Base-by-base conservation (phyloP, 2,113 vertebrate genomes). In the Calyptommatus sinebrachiatus region DNA sequence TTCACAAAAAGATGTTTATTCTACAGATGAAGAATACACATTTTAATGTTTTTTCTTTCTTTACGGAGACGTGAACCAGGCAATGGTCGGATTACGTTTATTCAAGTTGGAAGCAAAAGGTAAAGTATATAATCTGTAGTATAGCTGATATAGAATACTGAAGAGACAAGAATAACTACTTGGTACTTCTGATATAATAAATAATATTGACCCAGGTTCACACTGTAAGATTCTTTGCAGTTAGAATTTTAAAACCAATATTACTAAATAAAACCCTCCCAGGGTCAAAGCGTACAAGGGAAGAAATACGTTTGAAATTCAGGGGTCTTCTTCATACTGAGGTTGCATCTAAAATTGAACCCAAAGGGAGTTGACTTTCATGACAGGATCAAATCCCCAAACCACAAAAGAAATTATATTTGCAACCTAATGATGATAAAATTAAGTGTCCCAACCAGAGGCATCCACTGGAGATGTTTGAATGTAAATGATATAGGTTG, bases 371-470 rank as follows among this genome's bases (percentile, higher is more conserved):
- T 72, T 86, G 21, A 7, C 71, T 79, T 78, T 62, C 76, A 2
- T 12, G 7, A 75, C 76, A 35, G 14, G 28, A 79, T 26, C 68
- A 81, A 84, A 78, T 75, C 69, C 86, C 82, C 76, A 88, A 82
- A 82, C 46, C 53, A 21, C 73, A 69, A 79, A 71, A 68, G 76
- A 90, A 85, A 83, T 87, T 88, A 79, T 82, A 72, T 83, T 79
- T 87, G 74, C 81, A 90, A 73, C 80, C 78, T 85, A 76, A 81
- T 70, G 12, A 79, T 82, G 73, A 79, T 80, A 79, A 86, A 84
- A 83, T 82, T 76, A 81, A 87, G 35, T n/a, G 71, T 48, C 72
- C 26, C 71, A 87, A 74, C 87, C 78, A 75, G 29, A 73, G 53
- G 79, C 71, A 85, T 21, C 28, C 7, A 75, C 83, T 91, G 71